phyloP scores from a whole-genome alignment of 2,797 vertebrate genomes.

The Geotrypetes seraphini region DNA sequence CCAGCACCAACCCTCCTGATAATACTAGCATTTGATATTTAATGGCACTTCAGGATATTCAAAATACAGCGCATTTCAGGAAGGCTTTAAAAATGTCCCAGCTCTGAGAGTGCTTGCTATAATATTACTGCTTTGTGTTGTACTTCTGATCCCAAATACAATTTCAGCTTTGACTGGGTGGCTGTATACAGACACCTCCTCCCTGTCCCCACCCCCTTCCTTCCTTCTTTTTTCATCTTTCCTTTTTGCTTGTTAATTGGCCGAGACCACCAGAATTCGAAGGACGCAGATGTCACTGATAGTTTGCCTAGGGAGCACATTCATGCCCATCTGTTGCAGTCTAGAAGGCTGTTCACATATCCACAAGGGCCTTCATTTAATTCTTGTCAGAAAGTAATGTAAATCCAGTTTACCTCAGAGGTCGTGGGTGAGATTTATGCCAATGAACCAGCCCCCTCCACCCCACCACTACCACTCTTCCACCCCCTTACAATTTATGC shows the following conservation, averaged over 20 bases:
- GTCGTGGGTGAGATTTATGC: constrained; percentile 68
- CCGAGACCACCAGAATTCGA: constrained; percentile 72
- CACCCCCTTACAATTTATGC: constrained; percentile 68
- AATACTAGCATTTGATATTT: too few relatives aligned
- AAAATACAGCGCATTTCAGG: too few relatives aligned
- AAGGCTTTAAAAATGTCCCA: too few relatives aligned
- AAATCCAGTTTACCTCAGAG: constrained; percentile 76
- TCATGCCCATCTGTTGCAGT: constrained; percentile 77
- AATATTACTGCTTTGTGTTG: constrained; percentile 41
- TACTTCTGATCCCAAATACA: constrained; percentile 57
- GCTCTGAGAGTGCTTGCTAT: too few relatives aligned
- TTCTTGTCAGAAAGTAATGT: constrained; percentile 78
- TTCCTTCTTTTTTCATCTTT: constrained; percentile 6
- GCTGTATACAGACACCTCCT: constrained; percentile 22
- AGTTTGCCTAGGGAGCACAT: constrained; percentile 70
- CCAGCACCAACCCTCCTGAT: too few relatives aligned
- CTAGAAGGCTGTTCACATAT: constrained; percentile 64
- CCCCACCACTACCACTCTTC: too few relatives aligned
- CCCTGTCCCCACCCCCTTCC: neutral
- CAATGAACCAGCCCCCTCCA: too few relatives aligned
- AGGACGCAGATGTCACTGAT: constrained; percentile 75
- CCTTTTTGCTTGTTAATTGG: constrained; percentile 57
- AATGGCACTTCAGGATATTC: too few relatives aligned
- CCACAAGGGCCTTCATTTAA: constrained; percentile 76
- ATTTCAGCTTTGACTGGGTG: constrained; percentile 37